phyloP scores from a whole-genome alignment of 2,888 invertebrate genomes.

The Cheilosia variabilis region DNA sequence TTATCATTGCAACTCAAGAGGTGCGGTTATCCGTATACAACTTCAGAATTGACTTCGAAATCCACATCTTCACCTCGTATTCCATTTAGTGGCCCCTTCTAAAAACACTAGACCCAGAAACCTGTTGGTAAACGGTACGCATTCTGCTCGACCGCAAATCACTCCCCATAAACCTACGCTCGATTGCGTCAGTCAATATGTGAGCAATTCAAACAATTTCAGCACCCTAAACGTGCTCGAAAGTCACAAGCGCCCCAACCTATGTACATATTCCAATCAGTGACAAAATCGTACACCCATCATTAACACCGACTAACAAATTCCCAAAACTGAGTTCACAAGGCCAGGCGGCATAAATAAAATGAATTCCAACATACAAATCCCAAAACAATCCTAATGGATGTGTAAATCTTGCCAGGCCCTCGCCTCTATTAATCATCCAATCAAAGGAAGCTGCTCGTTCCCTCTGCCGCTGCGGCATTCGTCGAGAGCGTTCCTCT shows the following conservation, averaged over 20 bases:
- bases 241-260: too few species aligned
- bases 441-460: conserved; percentile 50
- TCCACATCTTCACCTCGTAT: too few species aligned
- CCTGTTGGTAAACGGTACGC: too few species aligned
- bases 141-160: background rate
- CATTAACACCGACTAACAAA: conserved; percentile 41
- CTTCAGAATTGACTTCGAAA: too few species aligned
- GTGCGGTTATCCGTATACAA: too few species aligned
- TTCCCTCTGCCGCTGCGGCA: background rate
- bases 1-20: too few species aligned
- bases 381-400: conserved; percentile 70
- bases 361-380: conserved; percentile 62
- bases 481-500: background rate
- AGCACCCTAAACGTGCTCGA: background rate
- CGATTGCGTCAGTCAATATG: background rate
- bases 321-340: background rate
- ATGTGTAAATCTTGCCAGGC: conserved; percentile 67
- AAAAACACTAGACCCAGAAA: too few species aligned
- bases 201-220: background rate
- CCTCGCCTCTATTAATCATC: conserved; percentile 70
- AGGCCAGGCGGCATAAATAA: conserved; percentile 28
- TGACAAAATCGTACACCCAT: conserved; percentile 26
- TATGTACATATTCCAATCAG: too few species aligned
- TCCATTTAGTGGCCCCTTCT: too few species aligned
- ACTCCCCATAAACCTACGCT: background rate